Evolutionary conservation across 2,113 vertebrate genomes (phyloP), one percentile per base, ranked within the genome.

Genomic region (Xyrauchen texanus): DNA sequence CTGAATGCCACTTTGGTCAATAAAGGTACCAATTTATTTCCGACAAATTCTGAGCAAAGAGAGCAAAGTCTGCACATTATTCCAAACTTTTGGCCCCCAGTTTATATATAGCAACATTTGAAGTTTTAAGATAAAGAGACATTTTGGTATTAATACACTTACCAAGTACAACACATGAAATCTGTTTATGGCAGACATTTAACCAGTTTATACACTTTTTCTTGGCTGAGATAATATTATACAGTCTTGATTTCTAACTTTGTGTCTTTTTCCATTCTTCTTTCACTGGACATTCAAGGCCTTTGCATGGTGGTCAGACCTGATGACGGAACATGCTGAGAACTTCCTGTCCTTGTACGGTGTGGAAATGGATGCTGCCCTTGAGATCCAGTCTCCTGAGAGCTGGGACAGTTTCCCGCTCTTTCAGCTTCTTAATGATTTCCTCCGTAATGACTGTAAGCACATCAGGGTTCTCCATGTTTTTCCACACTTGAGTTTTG

Each of bases 231-330:
- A 67, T 67, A 10, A 52, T 3, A 10, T 46, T 15, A 69, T 66
- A 8, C 11, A 34, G 21, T 12, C 13, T 83, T 47, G 60, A 55
- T 45, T 67, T 71, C 51, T 66, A 74, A 67, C 65, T 55, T 16
- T 76, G 45, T 79, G 47, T 47, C 62, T 53, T 21, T 65, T n/a
- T 81, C 5, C 2, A 46, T 58, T 62, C 10, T 53, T 52, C 57
- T 45, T 70, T 34, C 57, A 79, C 78, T 49, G 91, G 76, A 89
- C 78, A 89, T 78, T 34, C 21, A 93, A 99, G 98, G 98, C 98
- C 12, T 99, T 99, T 90, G 97, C 98, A 11, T 99, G 98, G 98
- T 99, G 98, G 98, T 98, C 98, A 85, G 98, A 99, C 91, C 91
- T 99, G 86, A 98, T 99, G 98, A 96, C 98, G 85, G 98, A 99